phyloP scores from a whole-genome alignment of 2,888 invertebrate species.

The Nephrotoma guestfalica region DNA sequence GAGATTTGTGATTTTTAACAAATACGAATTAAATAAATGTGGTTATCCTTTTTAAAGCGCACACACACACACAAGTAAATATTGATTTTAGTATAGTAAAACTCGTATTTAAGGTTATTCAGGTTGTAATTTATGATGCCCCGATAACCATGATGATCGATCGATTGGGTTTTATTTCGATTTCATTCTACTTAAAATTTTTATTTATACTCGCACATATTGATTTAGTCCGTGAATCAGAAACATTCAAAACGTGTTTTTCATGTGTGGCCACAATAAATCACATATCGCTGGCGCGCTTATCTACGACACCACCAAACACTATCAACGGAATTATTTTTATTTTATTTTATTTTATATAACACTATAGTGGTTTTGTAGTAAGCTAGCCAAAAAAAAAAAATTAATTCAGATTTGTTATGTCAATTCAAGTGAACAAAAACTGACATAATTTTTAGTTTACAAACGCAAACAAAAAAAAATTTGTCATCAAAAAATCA shows the following conservation, averaged over 20 bases:
- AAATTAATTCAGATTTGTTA: not conserved
- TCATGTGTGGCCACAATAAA: not conserved
- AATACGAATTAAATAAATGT: not conserved
- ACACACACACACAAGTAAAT: not conserved
- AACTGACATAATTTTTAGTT: not conserved
- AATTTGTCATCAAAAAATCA: not conserved
- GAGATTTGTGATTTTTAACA: not conserved
- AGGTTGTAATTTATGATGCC: not conserved
- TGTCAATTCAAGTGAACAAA: not conserved
- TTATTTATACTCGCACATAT: not conserved
- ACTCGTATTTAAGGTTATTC: not conserved
- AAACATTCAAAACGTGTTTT: not conserved
- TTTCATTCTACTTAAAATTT: not conserved
- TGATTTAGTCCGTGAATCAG: not conserved
- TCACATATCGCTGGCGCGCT: not conserved
- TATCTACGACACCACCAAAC: not conserved
- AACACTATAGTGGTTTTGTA: not conserved
- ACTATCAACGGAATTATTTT: not conserved
- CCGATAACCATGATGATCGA: not conserved
- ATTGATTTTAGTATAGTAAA: not conserved
- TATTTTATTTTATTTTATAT: not conserved
- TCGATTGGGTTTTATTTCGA: not conserved
- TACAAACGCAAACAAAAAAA: not conserved
- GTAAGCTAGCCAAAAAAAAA: not conserved
- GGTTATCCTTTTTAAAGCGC: not conserved